phyloP scores from a whole-genome alignment of 2,888 invertebrate species.

The Drosophila vallismaia region DNA sequence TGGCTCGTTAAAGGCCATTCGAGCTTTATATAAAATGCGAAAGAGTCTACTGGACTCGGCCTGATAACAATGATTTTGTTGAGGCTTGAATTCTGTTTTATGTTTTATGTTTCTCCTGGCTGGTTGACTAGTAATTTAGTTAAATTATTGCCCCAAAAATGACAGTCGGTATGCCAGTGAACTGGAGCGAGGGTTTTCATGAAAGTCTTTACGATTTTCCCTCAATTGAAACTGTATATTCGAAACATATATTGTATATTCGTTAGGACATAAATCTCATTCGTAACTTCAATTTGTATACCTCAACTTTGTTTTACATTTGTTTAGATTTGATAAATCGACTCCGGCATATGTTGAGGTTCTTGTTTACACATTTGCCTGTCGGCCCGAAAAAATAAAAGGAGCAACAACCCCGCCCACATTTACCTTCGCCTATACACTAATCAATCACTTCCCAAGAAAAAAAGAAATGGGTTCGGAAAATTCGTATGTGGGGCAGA shows the following conservation, averaged over 20 bases:
- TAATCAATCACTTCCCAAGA: conserved; percentile 60
- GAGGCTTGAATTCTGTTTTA: conserved; percentile 28
- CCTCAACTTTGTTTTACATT: conserved; percentile 41
- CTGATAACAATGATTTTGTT: conserved; percentile 58
- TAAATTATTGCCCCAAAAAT: conserved; percentile 48
- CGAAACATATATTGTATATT: conserved; percentile 1
- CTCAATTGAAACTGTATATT: conserved; percentile 12
- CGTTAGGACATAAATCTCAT: conserved; percentile 30
- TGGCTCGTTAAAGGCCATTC: conserved; percentile 36
- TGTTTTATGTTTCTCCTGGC: conserved; percentile 42
- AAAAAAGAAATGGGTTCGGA: conserved; percentile 1
- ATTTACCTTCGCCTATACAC: conserved; percentile 36
- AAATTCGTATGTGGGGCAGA: conserved; percentile 9
- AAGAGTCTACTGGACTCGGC: conserved; percentile 30
- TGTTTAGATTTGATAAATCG: conserved; percentile 43
- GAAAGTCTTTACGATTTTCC: conserved; percentile 25
- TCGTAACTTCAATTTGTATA: conserved; percentile 39
- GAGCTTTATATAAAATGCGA: conserved; percentile 30
- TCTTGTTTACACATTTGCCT: conserved; percentile 37
- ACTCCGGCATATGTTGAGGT: conserved; percentile 36
- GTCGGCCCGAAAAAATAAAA: conserved; percentile 24
- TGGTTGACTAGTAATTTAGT: conserved; percentile 48
- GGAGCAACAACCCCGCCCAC: conserved; percentile 11
- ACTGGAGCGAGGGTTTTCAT: background rate
- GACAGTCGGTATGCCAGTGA: conserved; percentile 3